A percentile compares a stretch with the other conserved stretches of the same genome.
Evolutionary conservation across 92 coral and sea anemone species (phyloP).

Genomic region (Zoanthus sansibaricus): DNA sequence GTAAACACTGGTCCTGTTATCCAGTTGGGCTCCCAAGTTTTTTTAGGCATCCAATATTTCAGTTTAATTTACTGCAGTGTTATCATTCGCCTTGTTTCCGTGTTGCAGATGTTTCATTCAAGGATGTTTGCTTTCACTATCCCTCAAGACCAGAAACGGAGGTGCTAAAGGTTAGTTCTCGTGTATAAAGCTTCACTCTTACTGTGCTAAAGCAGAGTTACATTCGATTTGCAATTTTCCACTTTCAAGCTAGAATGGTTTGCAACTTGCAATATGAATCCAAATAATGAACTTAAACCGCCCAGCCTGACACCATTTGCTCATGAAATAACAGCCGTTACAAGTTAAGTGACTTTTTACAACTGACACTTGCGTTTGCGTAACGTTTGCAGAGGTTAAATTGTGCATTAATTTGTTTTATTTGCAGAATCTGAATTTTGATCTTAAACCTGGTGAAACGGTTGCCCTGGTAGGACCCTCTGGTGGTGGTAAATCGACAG

Average conservation of each 20-base stretch:
- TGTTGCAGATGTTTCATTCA: constrained; percentile 69
- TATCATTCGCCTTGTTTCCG: background rate
- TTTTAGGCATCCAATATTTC: too few species aligned
- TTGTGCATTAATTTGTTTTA: background rate
- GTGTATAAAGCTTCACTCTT: background rate
- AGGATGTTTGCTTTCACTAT: constrained; percentile 83
- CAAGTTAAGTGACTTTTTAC: too few species aligned
- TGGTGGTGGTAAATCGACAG: constrained; percentile 98
- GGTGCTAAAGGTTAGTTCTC: constrained; percentile 78
- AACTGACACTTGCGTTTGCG: too few species aligned
- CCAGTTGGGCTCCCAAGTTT: too few species aligned
- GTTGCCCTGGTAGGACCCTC: constrained; percentile 98
- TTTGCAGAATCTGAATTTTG: constrained; percentile 79
- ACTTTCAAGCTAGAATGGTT: too few species aligned
- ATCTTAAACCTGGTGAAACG: constrained; percentile 86
- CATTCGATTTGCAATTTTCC: too few species aligned
- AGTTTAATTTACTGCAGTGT: too few species aligned
- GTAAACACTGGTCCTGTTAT: too few species aligned
- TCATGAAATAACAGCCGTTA: too few species aligned
- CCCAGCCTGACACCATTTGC: too few species aligned
- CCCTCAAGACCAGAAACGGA: constrained; percentile 86
- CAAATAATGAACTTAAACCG: too few species aligned
- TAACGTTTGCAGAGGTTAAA: background rate
- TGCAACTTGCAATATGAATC: too few species aligned
- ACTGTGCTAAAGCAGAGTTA: background rate